Evolutionary conservation across 2,113 vertebrate genomes (phyloP), one percentile per base, ranked within the genome.

Genomic region (Hemichromis elongatus): DNA sequence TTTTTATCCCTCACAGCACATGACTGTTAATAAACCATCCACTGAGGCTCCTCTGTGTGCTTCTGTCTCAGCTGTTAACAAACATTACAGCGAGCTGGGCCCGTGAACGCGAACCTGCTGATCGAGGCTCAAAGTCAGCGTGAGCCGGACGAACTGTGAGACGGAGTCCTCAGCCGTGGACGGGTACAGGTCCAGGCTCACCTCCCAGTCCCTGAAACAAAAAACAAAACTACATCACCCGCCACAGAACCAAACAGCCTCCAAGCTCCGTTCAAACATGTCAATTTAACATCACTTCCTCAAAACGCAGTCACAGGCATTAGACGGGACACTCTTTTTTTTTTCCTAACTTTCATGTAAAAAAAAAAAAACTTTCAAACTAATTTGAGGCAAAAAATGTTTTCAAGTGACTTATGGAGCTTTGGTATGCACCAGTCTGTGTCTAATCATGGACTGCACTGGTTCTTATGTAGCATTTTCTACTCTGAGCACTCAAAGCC

Each of bases 91-190:
- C 1, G 75, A 56, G 53, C 77, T 5, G 50, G 30, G 26, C 50
- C 1, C 5, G 33, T 0, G 12, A 54, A 3, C n/a, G 7, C 16
- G 0, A 91, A 98, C 98, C 97, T 98, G 95, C 19, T 94, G 94
- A 3, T 97, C 96, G 2, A 99, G 96, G 7, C 94, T 96, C 88
- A 99, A 94, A 63, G 96, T 95, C 87, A 99, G 95, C 2, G 97
- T 97, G 83, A 98, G 97, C 18, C 97, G 91, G 30, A 99, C 98
- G 13, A 97, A 99, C 94, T 99, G 98, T 0, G 97, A 97, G 21
- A 98, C 96, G 1, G 96, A 96, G 93, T 99, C 97, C 87, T 99
- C 96, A 0, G 95, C 98, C 6, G 98, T 99, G 82, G 98, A 98
- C 1, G 98, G 98, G 89, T 98, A 92, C 77, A 99, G 93, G 6